Evolutionary conservation across 2,888 invertebrate genomes (phyloP).

Genomic region (Sphaerophoria taeniata): DNA sequence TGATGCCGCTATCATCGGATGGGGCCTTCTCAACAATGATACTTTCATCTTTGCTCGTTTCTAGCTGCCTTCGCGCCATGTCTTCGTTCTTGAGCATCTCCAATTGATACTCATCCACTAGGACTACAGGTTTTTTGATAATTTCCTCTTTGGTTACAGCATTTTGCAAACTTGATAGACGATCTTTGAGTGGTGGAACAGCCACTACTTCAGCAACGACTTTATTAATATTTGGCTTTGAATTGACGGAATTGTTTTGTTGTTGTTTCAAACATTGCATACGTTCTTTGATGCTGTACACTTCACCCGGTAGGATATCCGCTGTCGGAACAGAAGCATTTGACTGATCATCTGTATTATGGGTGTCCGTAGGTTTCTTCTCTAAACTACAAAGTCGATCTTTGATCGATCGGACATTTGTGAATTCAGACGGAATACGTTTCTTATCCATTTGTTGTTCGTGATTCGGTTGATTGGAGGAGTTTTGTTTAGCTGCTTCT

Average conservation of each 20-base stretch:
- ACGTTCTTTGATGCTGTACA: slow-evolving; percentile 86
- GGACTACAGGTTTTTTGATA: slow-evolving; percentile 79
- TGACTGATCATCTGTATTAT: slow-evolving; percentile 82
- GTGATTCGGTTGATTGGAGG: slow-evolving; percentile 26
- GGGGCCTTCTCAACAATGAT: slow-evolving; percentile 65
- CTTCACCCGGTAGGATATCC: slow-evolving; percentile 84
- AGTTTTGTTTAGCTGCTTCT: slow-evolving; percentile 57
- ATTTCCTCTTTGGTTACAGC: slow-evolving; percentile 81
- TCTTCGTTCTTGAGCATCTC: slow-evolving; percentile 83
- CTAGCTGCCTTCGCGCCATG: slow-evolving; percentile 75
- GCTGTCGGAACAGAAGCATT: not conserved
- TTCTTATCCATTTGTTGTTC: slow-evolving; percentile 76
- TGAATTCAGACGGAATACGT: slow-evolving; percentile 83
- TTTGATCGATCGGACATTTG: slow-evolving; percentile 88
- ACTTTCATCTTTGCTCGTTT: slow-evolving; percentile 56
- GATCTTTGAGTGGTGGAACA: slow-evolving; percentile 82
- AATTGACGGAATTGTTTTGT: slow-evolving; percentile 81
- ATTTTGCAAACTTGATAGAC: slow-evolving; percentile 81
- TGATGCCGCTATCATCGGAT: slow-evolving; percentile 86
- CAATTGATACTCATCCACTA: slow-evolving; percentile 83
- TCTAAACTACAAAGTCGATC: slow-evolving; percentile 89
- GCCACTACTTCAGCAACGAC: slow-evolving; percentile 79
- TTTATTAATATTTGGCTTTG: slow-evolving; percentile 76
- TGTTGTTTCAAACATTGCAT: slow-evolving; percentile 85
- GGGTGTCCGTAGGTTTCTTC: slow-evolving; percentile 84